A percentile compares a stretch with the other conserved stretches of the same genome.
phyloP scores from a whole-genome alignment of 2,113 vertebrate genomes.

The Trematomus loennbergii region DNA sequence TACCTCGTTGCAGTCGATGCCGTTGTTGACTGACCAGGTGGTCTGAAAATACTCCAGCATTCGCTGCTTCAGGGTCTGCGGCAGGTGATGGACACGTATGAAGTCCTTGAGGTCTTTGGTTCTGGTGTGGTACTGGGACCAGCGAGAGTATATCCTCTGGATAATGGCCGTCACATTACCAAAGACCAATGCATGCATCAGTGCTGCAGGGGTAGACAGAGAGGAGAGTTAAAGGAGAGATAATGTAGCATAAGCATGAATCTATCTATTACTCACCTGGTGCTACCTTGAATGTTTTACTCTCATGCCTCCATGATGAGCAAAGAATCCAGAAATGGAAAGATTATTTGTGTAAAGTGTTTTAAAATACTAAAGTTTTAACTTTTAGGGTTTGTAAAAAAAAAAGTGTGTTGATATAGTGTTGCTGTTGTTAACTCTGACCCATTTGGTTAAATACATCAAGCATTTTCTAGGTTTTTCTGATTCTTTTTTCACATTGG shows the following conservation, averaged over 20 bases:
- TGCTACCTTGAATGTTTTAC: no score
- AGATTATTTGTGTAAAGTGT: no score
- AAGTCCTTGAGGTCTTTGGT: conserved; percentile 99
- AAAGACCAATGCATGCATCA: conserved; percentile 99
- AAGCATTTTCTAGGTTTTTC: no score
- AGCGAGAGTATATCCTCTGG: conserved; percentile 98
- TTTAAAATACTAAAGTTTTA: no score
- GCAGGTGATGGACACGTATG: conserved; percentile 96
- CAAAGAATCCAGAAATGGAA: no score
- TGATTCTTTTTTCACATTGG: no score
- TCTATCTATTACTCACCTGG: background rate
- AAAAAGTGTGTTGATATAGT: no score
- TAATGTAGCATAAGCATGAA: conserved; percentile 1
- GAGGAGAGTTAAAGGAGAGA: background rate
- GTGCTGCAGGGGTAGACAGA: conserved; percentile 78
- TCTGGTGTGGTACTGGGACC: conserved; percentile 98
- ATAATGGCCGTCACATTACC: conserved; percentile 99
- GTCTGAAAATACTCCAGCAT: conserved; percentile 99
- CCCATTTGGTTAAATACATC: no score
- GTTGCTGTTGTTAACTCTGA: no score
- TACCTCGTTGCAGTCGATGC: conserved; percentile 99
- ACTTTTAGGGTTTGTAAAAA: no score
- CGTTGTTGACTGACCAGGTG: conserved; percentile 99
- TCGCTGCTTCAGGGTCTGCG: conserved; percentile 96
- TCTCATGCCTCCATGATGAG: no score